A percentile compares a stretch with the other conserved stretches of the same genome.
These are phyloP conservation scores for Cichlasoma orientale DNA, from an alignment of 2,797 vertebrate species.

Conservation along the genomic window DNA sequence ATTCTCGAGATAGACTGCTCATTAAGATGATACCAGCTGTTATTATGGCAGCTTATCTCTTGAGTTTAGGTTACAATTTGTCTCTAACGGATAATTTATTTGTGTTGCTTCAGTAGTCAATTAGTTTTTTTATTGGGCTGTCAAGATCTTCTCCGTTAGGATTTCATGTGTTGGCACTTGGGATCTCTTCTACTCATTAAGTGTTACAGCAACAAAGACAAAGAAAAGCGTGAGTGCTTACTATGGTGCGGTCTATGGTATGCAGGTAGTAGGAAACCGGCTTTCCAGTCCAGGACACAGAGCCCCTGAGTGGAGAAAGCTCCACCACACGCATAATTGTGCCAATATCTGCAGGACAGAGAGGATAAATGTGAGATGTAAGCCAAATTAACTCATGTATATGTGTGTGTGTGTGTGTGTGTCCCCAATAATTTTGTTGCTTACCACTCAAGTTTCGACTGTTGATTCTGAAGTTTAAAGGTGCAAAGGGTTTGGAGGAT, in stretches of 20 bases:
- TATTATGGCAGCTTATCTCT: conserved; percentile 8
- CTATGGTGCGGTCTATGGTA: conserved; percentile 99
- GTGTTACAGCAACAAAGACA: not conserved
- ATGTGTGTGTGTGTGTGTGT: no score
- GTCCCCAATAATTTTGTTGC: conserved; percentile 34
- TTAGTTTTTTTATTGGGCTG: conserved; percentile 3
- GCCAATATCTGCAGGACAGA: conserved; percentile 89
- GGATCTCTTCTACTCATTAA: not conserved
- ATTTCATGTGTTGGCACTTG: not conserved
- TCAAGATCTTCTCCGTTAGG: not conserved
- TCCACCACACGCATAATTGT: conserved; percentile 99
- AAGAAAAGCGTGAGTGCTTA: conserved; percentile 77
- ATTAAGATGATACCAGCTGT: conserved; percentile 31
- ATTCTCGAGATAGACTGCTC: conserved; percentile 27
- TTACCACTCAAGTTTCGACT: conserved; percentile 99
- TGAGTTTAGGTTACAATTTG: not conserved
- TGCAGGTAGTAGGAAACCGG: conserved; percentile 99
- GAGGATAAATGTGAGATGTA: not conserved
- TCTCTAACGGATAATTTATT: conserved; percentile 13
- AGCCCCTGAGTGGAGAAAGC: conserved; percentile 96
- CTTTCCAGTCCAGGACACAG: conserved; percentile 98
- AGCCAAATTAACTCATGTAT: not conserved
- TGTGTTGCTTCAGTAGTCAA: not conserved
- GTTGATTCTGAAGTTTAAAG: conserved; percentile 99
- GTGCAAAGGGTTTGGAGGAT: conserved; percentile 99